Evolutionary conservation across 37 sponge, comb jelly and placozoan genomes (phyloP), one percentile per base, ranked within the genome.

Genomic region (Ianthella basta): DNA sequence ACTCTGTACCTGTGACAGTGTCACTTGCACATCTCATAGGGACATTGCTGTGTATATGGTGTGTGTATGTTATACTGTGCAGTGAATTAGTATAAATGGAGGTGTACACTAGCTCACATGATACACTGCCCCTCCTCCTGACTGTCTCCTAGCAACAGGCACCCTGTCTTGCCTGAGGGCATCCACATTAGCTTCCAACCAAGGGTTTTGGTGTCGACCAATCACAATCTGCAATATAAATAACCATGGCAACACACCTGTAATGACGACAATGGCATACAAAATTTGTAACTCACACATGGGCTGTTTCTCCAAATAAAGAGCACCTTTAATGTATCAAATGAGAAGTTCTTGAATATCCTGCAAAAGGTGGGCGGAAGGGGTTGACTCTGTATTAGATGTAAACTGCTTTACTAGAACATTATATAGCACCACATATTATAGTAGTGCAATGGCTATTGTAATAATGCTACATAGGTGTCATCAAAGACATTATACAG

Each of bases 111-210:
- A n/a, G n/a, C n/a, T 91, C 32, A 91, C 95, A 81, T 96, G 96
- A 66, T 96, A 96, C 44, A 96, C 96, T 20, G 96, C 69, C 60
- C 96, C 96, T 5, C 96, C 96, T 24, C 96, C 96, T 56, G 92
- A 91, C 40, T 83, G 78, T 53, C 96, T 67, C 33, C 96, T 84
- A 40, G 83, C 96, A 55, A 96, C 72, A 19, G 78, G 54, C 15
- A 91, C 77, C 0, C 82, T 78, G 32, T 54, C 80, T n/a, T 65
- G 37, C 59, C 85, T 81, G 6, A 95, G 74, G 21, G 33, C 32
- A 35, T 88, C 55, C 0, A 90, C 25, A 72, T 95, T 88, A 20
- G 85, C 63, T 72, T 95, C 96, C 56, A 86, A 40, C 96, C 96
- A 95, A 18, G 96, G 96, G 72, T 95, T 95, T 89, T 94, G 84